Conservation (phyloP, 2,888 invertebrate species). For the Nemotelus pantherinus region DNA sequence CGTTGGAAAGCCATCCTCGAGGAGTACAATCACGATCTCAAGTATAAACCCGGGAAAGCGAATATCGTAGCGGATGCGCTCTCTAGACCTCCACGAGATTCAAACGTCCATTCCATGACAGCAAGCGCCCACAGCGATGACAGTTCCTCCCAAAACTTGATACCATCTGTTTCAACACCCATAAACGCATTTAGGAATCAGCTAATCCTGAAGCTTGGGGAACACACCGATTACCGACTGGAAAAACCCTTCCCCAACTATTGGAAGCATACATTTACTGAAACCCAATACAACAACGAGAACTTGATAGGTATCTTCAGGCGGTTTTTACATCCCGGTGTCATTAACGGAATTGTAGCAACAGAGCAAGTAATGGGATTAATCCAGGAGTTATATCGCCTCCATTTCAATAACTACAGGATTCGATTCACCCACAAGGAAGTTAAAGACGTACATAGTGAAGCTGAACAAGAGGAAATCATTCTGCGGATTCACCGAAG, state of each 20-base stretch:
- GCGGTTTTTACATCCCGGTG: background rate
- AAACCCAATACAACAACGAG: background rate
- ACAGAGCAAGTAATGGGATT: background rate
- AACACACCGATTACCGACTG: slow-evolving; percentile 6
- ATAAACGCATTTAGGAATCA: slow-evolving; percentile 25
- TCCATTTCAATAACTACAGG: slow-evolving; percentile 11
- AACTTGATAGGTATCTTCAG: slow-evolving; percentile 2
- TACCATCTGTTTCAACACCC: slow-evolving; percentile 12
- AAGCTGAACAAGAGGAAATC: slow-evolving; percentile 1
- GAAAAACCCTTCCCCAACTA: slow-evolving; percentile 20
- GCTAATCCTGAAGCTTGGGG: slow-evolving; percentile 11
- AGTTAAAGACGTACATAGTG: background rate
- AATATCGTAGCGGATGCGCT: slow-evolving; percentile 56
- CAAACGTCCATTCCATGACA: background rate
- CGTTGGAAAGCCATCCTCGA: slow-evolving; percentile 49
- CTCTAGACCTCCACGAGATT: slow-evolving; percentile 34
- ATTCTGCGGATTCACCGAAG: background rate
- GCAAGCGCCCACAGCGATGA: background rate
- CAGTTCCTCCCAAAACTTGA: background rate
- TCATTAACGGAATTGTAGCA: slow-evolving; percentile 1
- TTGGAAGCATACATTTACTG: slow-evolving; percentile 4
- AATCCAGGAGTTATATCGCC: background rate
- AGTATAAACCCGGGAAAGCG: slow-evolving; percentile 42
- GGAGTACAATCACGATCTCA: slow-evolving; percentile 35
- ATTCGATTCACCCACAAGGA: background rate